These are phyloP conservation scores for Isotomurus palustris DNA, from an alignment of 2,888 invertebrate genomes.

Conservation along the genomic window DNA sequence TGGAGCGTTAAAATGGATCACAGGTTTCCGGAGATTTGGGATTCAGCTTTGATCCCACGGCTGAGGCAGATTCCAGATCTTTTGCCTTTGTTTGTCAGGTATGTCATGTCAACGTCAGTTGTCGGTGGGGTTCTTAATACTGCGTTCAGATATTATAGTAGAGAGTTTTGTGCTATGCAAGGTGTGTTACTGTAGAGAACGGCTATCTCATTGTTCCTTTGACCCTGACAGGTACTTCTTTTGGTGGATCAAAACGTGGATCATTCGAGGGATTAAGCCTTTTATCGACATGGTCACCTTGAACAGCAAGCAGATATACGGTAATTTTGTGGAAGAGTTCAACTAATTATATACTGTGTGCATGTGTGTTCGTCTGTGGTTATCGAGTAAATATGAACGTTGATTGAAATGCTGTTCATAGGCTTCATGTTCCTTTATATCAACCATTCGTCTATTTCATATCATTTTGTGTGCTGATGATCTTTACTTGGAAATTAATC, in stretches of 20 bases:
- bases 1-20: conserved; percentile 62
- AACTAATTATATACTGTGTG: no score
- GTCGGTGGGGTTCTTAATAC: background rate
- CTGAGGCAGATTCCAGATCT: conserved; percentile 66
- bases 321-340: conserved; percentile 51
- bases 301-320: conserved; percentile 77
- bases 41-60: conserved; percentile 62
- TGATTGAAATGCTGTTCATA: no score
- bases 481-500: no score
- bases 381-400: no score
- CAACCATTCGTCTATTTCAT: no score
- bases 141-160: no score
- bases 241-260: conserved; percentile 62
- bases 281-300: conserved; percentile 74
- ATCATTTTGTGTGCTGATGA: no score
- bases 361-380: no score
- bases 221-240: conserved; percentile 73
- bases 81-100: conserved; percentile 70
- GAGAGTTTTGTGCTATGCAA: background rate
- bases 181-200: background rate
- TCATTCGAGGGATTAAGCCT: conserved; percentile 63
- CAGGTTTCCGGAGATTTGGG: conserved; percentile 67
- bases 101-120: conserved; percentile 16
- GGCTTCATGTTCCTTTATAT: no score
- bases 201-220: no score